Conservation (phyloP, 1,140 invertebrate species). For the Bicyclus anynana region DNA sequence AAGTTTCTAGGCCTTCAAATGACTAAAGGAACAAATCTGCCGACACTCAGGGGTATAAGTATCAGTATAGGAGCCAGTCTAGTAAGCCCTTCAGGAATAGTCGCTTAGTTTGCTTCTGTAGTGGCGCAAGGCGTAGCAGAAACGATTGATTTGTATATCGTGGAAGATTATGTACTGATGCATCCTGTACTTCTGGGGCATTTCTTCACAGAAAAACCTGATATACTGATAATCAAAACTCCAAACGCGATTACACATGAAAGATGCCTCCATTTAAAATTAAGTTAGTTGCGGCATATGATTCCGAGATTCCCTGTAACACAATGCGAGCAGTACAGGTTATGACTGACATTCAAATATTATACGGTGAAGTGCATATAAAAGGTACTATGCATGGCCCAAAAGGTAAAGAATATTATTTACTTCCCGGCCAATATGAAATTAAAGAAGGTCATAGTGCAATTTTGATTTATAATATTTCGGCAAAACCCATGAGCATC, state of each 20-base stretch:
- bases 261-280: slow-evolving; percentile 16
- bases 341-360: not conserved
- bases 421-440: slow-evolving; percentile 6
- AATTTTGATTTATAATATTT: slow-evolving; percentile 1
- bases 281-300: slow-evolving; percentile 1
- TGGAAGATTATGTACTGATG: slow-evolving; percentile 9
- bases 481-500: not conserved
- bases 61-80: slow-evolving; percentile 4
- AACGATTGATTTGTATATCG: not conserved
- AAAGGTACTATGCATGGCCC: not conserved
- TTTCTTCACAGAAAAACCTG: slow-evolving; percentile 19
- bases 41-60: slow-evolving; percentile 11
- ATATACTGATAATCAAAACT: slow-evolving; percentile 21
- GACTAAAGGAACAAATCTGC: slow-evolving; percentile 2
- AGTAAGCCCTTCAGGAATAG: not conserved
- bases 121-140: slow-evolving; percentile 5
- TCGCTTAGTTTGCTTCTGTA: not conserved
- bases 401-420: slow-evolving; percentile 13
- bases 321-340: not conserved
- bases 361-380: not conserved
- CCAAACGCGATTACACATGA: slow-evolving; percentile 9
- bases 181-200: slow-evolving; percentile 17
- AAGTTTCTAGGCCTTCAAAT: not conserved
- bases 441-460: not conserved
- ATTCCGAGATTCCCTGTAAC: slow-evolving; percentile 4